These are phyloP conservation scores for Miniopterus natalensis DNA, from an alignment of 2,113 vertebrate genomes.

Conservation along the genomic window DNA sequence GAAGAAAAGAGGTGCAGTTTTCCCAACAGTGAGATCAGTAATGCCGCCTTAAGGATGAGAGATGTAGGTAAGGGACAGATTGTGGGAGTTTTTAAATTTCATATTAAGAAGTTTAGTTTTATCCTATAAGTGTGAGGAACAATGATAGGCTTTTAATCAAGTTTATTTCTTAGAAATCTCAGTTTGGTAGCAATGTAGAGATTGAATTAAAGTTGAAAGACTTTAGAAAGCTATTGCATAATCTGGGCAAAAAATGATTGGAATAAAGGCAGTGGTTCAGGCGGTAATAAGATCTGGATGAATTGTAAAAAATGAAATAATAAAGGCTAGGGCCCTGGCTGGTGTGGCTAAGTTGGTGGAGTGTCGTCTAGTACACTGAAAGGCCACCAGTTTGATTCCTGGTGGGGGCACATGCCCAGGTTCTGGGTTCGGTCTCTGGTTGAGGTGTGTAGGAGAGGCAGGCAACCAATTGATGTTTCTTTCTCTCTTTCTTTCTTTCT, in stretches of 20 bases:
- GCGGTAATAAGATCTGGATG: background rate
- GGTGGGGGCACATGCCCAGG: background rate
- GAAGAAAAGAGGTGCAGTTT: background rate
- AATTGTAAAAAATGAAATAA: background rate
- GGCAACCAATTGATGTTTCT: background rate
- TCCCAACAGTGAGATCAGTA: background rate
- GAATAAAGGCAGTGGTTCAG: background rate
- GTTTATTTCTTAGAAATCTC: conserved; percentile 22
- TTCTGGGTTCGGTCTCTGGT: background rate
- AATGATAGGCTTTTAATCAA: background rate
- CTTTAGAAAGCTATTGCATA: background rate
- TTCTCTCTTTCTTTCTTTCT: background rate
- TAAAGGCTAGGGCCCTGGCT: background rate
- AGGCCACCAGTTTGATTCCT: background rate
- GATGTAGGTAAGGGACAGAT: background rate
- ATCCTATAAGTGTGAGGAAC: background rate
- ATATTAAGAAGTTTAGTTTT: conserved; percentile 15
- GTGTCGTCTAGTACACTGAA: no score
- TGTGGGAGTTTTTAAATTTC: background rate
- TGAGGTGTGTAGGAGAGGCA: background rate
- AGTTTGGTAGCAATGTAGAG: background rate
- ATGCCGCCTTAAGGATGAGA: background rate
- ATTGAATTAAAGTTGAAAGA: background rate
- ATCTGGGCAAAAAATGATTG: background rate
- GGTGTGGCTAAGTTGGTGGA: background rate